Conservation (phyloP, 2,888 invertebrate genomes). For the Drosophila robusta region DNA sequence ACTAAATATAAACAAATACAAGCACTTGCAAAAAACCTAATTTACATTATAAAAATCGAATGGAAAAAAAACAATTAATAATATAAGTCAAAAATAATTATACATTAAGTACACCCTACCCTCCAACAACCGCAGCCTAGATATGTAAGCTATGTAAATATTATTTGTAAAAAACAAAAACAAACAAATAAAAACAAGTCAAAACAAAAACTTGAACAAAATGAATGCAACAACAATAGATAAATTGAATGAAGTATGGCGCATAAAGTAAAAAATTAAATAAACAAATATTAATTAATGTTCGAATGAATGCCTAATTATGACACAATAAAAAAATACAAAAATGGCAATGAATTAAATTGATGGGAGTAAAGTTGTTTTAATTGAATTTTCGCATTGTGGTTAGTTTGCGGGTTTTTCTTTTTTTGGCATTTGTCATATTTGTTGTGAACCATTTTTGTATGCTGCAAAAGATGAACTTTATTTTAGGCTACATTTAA, state of each 20-base stretch:
- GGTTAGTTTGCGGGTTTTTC: constrained; percentile 54
- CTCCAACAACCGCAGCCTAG: constrained; percentile 75
- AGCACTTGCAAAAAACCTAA: constrained; percentile 58
- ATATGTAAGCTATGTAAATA: constrained; percentile 73
- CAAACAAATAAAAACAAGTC: constrained; percentile 13
- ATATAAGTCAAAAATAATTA: constrained; percentile 71
- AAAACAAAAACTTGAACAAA: constrained; percentile 21
- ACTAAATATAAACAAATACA: constrained; percentile 58
- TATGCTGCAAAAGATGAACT: constrained; percentile 47
- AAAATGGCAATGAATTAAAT: constrained; percentile 52
- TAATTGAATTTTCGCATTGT: constrained; percentile 64
- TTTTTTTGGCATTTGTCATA: constrained; percentile 25
- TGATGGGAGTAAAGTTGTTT: constrained; percentile 50
- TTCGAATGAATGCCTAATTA: constrained; percentile 47
- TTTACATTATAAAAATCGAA: constrained; percentile 35
- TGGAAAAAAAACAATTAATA: constrained; percentile 66
- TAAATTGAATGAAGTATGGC: constrained; percentile 30
- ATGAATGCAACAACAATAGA: constrained; percentile 47
- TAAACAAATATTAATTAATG: constrained; percentile 66
- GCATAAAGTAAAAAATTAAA: constrained; percentile 29
- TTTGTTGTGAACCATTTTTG: constrained; percentile 40
- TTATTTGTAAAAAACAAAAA: constrained; percentile 66
- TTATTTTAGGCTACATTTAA: constrained; percentile 57
- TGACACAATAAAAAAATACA: constrained; percentile 41
- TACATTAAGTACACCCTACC: constrained; percentile 77